Base-by-base conservation (phyloP, 2,888 invertebrate species). In the Yponomeuta plumbellus region DNA sequence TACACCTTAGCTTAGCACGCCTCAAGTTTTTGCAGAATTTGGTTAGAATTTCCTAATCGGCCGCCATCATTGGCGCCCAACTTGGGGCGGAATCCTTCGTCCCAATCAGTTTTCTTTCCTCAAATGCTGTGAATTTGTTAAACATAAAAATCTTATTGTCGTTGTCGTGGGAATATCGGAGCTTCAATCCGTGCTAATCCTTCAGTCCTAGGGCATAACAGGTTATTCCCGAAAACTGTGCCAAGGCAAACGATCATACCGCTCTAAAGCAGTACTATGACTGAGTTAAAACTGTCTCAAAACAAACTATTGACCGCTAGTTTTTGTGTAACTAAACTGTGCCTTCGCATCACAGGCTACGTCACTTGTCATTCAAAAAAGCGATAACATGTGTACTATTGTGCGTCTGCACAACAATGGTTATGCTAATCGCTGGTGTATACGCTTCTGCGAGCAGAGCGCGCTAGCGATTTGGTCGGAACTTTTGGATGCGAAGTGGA, bases 391-490 rank as follows among this genome's bases (percentile, higher is more conserved):
- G 84, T 81, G 84, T 76, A 73, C 70, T 70, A 70, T 76, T 76
- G 75, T 72, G 74, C 76, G 76, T 74, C 70, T 68, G 67, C 72
- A 70, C 75, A 85, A 76, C 88, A 88, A 88, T 88, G 78, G 83
- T 70, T 88, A 89, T 89, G 89, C 76, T 88, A 89, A 89, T 88
- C 84, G 77, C 73, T 73, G 70, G 78, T 74, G 72, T n/a, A 34
- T 8, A 52, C 44, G 44, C 44, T 52, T 52, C 44, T 52, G 44
- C 44, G 44, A 40, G 61, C 65, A 56, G 11, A 21, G 83, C 84
- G 83, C 84, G 86, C 87, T 87, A 83, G 80, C 79, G 83, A 86
- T 85, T 84, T 82, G 80, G 83, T 80, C 44, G 17, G 17, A 83
- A 84, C 75, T 71, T 73, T 75, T 77, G 76, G 74, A 72, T 74